Percentiles rank a stretch among this genome's conserved stretches.
phyloP scores from a whole-genome alignment of 2,888 invertebrate genomes.

The Pristionchus entomophagus region DNA sequence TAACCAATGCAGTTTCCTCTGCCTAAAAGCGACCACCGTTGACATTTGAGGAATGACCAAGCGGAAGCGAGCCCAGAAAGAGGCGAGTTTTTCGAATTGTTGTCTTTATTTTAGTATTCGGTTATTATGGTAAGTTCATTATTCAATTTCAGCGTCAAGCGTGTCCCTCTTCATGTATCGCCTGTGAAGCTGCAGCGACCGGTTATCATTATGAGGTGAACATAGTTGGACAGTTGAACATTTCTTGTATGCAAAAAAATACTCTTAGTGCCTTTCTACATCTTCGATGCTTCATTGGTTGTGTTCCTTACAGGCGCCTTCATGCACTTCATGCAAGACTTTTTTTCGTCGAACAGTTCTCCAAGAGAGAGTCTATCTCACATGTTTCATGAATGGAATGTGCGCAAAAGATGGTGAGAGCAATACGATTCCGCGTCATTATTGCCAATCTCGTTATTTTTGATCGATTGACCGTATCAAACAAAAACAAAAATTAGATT shows the following conservation, averaged over 20 bases:
- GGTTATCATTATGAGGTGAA: constrained; percentile 10
- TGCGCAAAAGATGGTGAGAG: neutral
- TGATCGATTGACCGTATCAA: too few species aligned
- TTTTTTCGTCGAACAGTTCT: constrained; percentile 11
- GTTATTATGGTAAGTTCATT: too few species aligned
- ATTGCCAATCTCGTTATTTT: too few species aligned
- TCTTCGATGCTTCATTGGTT: neutral
- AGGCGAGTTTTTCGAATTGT: neutral
- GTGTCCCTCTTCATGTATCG: neutral
- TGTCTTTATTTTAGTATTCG: too few species aligned
- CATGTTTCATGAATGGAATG: neutral
- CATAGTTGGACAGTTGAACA: neutral
- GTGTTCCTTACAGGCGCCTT: neutral
- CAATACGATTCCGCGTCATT: too few species aligned
- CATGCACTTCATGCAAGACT: constrained; percentile 3
- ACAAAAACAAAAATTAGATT: too few species aligned
- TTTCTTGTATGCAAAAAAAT: neutral
- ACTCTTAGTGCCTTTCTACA: too few species aligned
- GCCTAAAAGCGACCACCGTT: neutral
- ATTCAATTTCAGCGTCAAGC: neutral
- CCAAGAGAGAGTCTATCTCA: neutral
- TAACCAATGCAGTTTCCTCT: neutral
- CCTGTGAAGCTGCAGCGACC: neutral
- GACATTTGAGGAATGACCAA: neutral
- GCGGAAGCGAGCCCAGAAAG: neutral